Evolutionary conservation across 2,797 vertebrate genomes (phyloP), one percentile per base, ranked within the genome.

Genomic region (Euthynnus affinis): DNA sequence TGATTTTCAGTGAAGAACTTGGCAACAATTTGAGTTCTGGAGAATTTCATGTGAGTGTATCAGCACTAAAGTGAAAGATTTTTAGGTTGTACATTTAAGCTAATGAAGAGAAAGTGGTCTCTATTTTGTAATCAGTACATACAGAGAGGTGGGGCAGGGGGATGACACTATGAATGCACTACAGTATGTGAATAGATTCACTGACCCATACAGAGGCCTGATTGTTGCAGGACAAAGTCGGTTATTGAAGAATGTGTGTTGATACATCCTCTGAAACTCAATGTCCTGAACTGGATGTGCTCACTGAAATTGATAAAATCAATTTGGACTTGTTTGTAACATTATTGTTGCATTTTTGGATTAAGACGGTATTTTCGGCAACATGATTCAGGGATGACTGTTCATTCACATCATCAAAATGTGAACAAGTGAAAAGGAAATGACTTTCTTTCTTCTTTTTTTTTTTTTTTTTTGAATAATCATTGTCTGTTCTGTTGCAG

Each of bases 401-500:
- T 56, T 5, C 7, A 37, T 55, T 62, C 10, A 69, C 49, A n/a
- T 48, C 13, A 63, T 22, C 3, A 25, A 46, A 60, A 15, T 12
- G 20, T 61, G 56, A 55, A 49, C 20, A 25, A 29, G 2, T 57
- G 29, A 57, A 18, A 13, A 3, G 2, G 17, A 44, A 29, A 2
- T 29, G 32, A 20, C 4, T n/a, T 52, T 53, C 9, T 23, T 1
- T 25, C 15, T 53, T 42, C 6, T 0, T 32, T 63, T 51, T 20
- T 42, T 12, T 0, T 32, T 63, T 51, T 20, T 27, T 55, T 25
- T 6, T n/a, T n/a, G n/a, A 20, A 49, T 20, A n/a, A 20, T 18
- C 18, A 9, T 74, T 42, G 5, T 9, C 15, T 75, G 1, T 71
- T 85, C 29, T 81, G n/a, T 81, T 83, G 40, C 80, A 95, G 94